A percentile compares a stretch with the other conserved stretches of the same genome.
Conservation (phyloP, 2,888 invertebrate genomes). For the Eupithecia exiguata region DNA sequence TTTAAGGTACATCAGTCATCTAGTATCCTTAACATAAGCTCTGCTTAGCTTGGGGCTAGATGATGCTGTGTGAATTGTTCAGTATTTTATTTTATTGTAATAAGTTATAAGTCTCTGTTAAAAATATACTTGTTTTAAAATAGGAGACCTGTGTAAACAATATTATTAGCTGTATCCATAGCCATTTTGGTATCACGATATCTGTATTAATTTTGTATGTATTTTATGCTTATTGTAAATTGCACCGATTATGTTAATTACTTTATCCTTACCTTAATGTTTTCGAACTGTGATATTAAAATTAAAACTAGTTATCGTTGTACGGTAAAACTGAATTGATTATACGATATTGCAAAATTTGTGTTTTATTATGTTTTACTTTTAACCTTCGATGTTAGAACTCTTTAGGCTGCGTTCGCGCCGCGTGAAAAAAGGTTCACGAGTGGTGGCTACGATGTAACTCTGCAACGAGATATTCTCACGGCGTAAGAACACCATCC, state of each 20-base stretch:
- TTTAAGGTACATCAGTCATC: no score
- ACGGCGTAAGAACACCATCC: no score
- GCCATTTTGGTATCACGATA: neutral
- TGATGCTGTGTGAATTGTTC: no score
- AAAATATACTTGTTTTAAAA: neutral
- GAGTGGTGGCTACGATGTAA: no score
- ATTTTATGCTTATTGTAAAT: slow-evolving; percentile 50
- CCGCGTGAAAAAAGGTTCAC: no score
- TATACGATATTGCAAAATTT: slow-evolving; percentile 63
- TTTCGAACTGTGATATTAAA: slow-evolving; percentile 80
- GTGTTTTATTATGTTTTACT: slow-evolving; percentile 32
- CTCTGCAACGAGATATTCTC: no score
- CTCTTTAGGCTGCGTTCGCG: no score
- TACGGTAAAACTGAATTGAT: slow-evolving; percentile 69
- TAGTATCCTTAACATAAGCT: no score
- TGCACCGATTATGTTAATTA: slow-evolving; percentile 43
- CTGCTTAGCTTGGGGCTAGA: no score
- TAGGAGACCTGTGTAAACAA: neutral
- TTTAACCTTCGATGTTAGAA: neutral
- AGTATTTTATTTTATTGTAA: no score
- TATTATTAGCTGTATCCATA: neutral
- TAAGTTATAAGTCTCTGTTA: no score
- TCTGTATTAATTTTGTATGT: slow-evolving; percentile 12
- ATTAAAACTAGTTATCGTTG: slow-evolving; percentile 72
- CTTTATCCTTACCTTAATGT: slow-evolving; percentile 57